Base-by-base conservation (phyloP, 2,888 invertebrate genomes). In the Sminthurides aquaticus region DNA sequence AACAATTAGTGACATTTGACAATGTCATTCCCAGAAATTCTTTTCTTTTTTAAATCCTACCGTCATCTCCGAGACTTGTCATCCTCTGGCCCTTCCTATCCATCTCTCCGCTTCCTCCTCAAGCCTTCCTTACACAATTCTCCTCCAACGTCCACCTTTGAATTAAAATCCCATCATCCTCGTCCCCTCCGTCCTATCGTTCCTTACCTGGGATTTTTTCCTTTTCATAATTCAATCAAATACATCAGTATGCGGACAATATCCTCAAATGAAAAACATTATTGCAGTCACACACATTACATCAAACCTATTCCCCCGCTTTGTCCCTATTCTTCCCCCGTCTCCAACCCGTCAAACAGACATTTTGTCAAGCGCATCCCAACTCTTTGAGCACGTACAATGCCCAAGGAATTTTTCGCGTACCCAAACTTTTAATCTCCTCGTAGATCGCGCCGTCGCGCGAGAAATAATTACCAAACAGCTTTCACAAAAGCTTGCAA, bases 1-100 rank as follows among this genome's bases (percentile, higher is more conserved):
- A 52, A 52, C 52, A 52, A 52, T 52, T 52, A 52, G 52, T 52
- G 15, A 52, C 52, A 52, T 52, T 52, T 52, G 52, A 52, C 52
- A 52, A 52, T 20, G 52, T 52, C 52, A 52, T 52, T 52, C 52
- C 22, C 5, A 5, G 52, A 20, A 52, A 52, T 52, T 34, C 43
- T 11, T 34, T 34, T 34, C 15, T 15, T 34, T 34, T 34, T 34
- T 5, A 34, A 34, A 34, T 15, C 15, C 43, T 34, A 11, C 15
- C 52, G 20, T 52, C 52, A 52, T 52, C 20, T 20, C 18, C 20
- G 11, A 5, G 52, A 20, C 52, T 22, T 20, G 52, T 22, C 52
- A 22, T 15, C 52, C 52, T 8, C 22, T 34, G 15, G 15, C n/a
- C n/a, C n/a, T n/a, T n/a, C n/a, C n/a, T n/a, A n/a, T n/a, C n/a